Base-by-base conservation (phyloP, 2,797 vertebrate species). In the Amniataba percoides region DNA sequence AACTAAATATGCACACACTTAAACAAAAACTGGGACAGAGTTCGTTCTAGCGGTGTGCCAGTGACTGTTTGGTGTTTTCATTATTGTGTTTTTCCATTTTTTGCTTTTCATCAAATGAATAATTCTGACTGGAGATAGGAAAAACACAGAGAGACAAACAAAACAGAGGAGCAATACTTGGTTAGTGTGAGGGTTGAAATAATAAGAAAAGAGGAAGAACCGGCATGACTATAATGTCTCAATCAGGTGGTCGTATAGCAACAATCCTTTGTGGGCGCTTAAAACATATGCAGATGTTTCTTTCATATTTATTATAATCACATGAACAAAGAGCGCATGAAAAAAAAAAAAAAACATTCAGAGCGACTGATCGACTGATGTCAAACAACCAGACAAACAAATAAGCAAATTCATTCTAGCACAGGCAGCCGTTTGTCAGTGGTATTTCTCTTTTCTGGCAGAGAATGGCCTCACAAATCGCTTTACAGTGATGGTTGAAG, bases 301-400 rank as follows among this genome's bases (percentile, higher is more conserved):
- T 79, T 79, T 87, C 36, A 77, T 83, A 75, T 77, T 88, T 71
- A 55, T 81, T 84, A 64, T 87, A 81, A 89, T 79, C 68, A 76
- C 68, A 69, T 34, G 25, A 87, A 84, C 62, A 83, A 83, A 81
- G 72, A 61, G 19, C 31, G 49, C 25, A 64, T 77, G 58, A 49
- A 71, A 64, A 36, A 81, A 85, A 80, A 46, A 81, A 85, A 80
- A 46, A 80, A 60, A 80, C 59, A 65, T 55, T 83, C 71, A 77
- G 89, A 88, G 55, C 63, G 60, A 74, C 52, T 73, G 27, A n/a
- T n/a, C n/a, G n/a, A n/a, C n/a, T n/a, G 46, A 40, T 81, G 90
- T 88, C 80, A 81, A 89, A 88, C 55, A 88, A 78, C 5, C 49
- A 78, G 34, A 67, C 55, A 70, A 75, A 27, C 5, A 75, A 76